phyloP scores from a whole-genome alignment of 35 echinoderm and acorn worm species.

The Stichopus chloronotus region DNA sequence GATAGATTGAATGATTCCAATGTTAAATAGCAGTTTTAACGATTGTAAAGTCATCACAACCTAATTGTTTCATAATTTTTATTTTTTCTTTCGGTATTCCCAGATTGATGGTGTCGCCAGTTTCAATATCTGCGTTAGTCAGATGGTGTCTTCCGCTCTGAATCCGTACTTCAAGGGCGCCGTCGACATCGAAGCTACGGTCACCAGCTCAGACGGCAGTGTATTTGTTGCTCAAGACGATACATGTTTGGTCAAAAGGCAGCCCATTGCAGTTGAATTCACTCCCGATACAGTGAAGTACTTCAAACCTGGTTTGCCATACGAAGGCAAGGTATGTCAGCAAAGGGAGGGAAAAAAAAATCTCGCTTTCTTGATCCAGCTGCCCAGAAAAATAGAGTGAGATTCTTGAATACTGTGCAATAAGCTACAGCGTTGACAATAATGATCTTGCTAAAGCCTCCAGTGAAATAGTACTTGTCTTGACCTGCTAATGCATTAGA shows the following conservation, averaged over 20 bases:
- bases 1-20: too few relatives aligned
- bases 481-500: too few relatives aligned
- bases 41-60: too few relatives aligned
- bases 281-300: conserved; percentile 79
- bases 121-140: conserved; percentile 81
- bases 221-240: conserved; percentile 86
- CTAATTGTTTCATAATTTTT: too few relatives aligned
- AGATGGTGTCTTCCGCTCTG: conserved; percentile 55
- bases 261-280: conserved; percentile 76
- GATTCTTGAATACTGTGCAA: too few relatives aligned
- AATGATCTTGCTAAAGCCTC: too few relatives aligned
- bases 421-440: too few relatives aligned
- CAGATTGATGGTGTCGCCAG: conserved; percentile 88
- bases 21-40: too few relatives aligned
- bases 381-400: neutral
- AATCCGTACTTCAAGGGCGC: conserved; percentile 81
- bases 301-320: conserved; percentile 96
- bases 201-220: conserved; percentile 83
- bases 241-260: conserved; percentile 83
- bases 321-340: conserved; percentile 81
- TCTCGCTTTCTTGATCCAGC: neutral
- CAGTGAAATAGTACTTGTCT: too few relatives aligned
- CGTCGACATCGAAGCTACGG: conserved; percentile 88
- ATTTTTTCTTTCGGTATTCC: neutral
- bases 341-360: too few relatives aligned